Evolutionary conservation across 2,113 vertebrate genomes (phyloP), one percentile per base, ranked within the genome.

Genomic region (Panthera leo): DNA sequence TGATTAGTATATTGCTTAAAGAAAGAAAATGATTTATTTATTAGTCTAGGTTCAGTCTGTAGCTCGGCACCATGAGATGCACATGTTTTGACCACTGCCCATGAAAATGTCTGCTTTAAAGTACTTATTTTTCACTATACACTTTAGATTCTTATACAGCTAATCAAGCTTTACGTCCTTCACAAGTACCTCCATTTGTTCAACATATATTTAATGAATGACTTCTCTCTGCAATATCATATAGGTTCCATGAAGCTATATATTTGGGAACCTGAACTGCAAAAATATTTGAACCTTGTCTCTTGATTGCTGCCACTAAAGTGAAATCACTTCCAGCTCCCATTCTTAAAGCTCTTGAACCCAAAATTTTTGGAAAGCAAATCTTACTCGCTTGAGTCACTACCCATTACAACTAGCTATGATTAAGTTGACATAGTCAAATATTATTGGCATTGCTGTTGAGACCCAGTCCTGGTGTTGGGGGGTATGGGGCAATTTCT

Each of bases 141-240:
- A 80, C 4, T 89, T 16, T 51, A 84, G 14, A 68, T 89, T 94
- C 36, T 83, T 84, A 87, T 3, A 65, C 78, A 76, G 45, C 29
- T 83, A 89, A 78, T 19, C 18, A 89, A 80, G 88, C 39, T 91
- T 92, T 58, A 70, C 55, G 91, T 95, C 15, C 61, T 95, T 92
- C 76, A 86, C 36, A 71, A 80, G 16, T 29, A 91, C 25, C 79
- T 83, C 16, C 15, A 92, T 80, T 92, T 95, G 94, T 82, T 96
- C 21, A 94, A 68, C 14, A 71, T 92, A 96, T 85, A 39, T 94
- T 96, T 78, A 88, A 86, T 36, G 8, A 94, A 12, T 85, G 19
- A 16, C 11, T 85, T 95, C 36, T 94, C 14, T 51, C 39, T 67
- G 25, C 16, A 82, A 15, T 53, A 42, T 31, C 31, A 82, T 34